Base-by-base conservation (phyloP, 2,797 vertebrate genomes). In the Macropus fuliginosus region DNA sequence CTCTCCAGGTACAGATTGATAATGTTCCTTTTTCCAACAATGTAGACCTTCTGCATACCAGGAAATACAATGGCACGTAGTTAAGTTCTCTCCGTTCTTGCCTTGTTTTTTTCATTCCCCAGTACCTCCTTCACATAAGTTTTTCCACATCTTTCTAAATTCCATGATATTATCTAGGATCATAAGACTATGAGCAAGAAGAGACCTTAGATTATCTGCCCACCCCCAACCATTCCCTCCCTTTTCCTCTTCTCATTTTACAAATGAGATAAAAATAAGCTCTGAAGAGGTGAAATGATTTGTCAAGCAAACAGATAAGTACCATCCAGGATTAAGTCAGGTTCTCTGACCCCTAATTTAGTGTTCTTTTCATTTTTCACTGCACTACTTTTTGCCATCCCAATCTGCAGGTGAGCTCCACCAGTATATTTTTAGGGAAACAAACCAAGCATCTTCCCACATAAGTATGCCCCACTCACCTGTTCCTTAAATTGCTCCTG, bases 401-500 rank as follows among this genome's bases (percentile, higher is more conserved):
- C 92, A 28, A 97, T 55, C 57, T 91, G 92, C 0, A 55, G 13
- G 54, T 54, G 57, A 74, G 66, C 46, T 74, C 91, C 13, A 2
- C n/a, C 21, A 66, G 66, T 34, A 89, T 29, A 56, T 28, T 57
- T 93, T 57, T 8, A 56, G 29, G 18, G 46, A 56, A 31, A 12
- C 46, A 93, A 96, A 94, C 18, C 57, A 94, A 96, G 59, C 12
- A 91, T 87, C 56, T 96, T 40, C 29, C 62, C 90, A 46, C 18
- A 92, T 31, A 96, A 93, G 3, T 91, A 94, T 62, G 59, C 87
- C 92, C 92, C 62, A 99, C 99, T 98, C 91, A 99, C 99, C 99
- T 99, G 99, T 94, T 99, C 99, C 90, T 98, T 99, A 97, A 99
- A 99, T 96, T 99, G 99, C 92, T 99, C 99, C 97, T 99, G 99